Base-by-base conservation (phyloP, 1,140 invertebrate genomes). In the Pomacea maculata region DNA sequence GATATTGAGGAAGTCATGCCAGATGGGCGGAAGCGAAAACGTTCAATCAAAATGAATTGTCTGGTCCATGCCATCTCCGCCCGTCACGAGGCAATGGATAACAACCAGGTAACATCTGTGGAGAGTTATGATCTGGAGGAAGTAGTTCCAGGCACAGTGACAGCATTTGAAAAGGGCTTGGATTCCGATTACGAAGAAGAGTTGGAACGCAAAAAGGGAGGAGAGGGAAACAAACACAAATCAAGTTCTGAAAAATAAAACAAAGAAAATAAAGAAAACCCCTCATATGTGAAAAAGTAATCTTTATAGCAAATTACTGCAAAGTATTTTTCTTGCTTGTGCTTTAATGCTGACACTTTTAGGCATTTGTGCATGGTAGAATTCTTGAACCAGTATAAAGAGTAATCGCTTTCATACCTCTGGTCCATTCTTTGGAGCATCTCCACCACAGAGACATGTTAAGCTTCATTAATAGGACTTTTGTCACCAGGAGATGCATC, bases 1-100 rank as follows among this genome's bases (percentile, higher is more conserved):
- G 87, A 88, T 70, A 84, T 90, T 63, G 89, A 90, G 63, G 85
- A 88, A 63, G 80, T 84, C 14, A 75, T 88, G 45, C 84, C 85
- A n/a, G 88, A 90, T 86, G 91, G 91, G n/a, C 86, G 85, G 8
- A 87, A 85, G 61, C 85, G 90, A 12, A 87, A 83, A 74, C 81
- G 84, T 34, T 73, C 84, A 34, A 82, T 90, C 10, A 79, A 86
- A 10, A 80, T 86, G 74, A 88, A 83, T 81, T 82, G 88, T 57
- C 86, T 88, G 81, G 84, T 88, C 0, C 86, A 87, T 61, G 82
- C 85, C 61, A 83, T 88, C 65, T 86, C 83, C 45, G 88, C 87
- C 17, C 82, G 82, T 21, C 86, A 86, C 45, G 81, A 86, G 80
- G 87, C 87, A 45, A 83, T 89, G 54, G 89, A 90, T 78, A 81